These are phyloP conservation scores for Chelonus insularis DNA, from an alignment of 1,140 invertebrate genomes.

Conservation along the genomic window DNA sequence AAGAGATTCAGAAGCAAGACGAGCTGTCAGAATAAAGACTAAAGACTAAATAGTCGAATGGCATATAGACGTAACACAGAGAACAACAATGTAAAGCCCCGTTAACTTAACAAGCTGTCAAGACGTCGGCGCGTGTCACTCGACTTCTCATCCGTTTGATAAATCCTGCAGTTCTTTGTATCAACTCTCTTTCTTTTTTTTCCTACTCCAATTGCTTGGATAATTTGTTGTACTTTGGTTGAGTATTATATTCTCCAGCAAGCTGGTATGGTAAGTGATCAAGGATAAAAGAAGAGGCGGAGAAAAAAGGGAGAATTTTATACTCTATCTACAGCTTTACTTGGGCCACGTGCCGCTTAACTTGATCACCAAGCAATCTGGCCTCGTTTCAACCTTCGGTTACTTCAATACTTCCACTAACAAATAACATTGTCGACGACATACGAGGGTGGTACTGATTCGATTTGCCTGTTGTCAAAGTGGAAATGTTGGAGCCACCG, in stretches of 20 bases:
- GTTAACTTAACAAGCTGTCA: constrained; percentile 40
- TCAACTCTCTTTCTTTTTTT: constrained; percentile 5
- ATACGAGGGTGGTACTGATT: constrained; percentile 51
- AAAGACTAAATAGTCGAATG: constrained; percentile 5
- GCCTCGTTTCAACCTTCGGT: constrained; percentile 60
- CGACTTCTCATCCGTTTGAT: constrained; percentile 33
- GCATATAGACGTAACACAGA: constrained; percentile 1
- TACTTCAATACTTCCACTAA: constrained; percentile 58
- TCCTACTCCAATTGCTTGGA: neutral
- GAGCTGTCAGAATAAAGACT: neutral
- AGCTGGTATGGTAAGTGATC: neutral
- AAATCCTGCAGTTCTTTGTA: constrained; percentile 19
- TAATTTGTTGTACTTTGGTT: neutral
- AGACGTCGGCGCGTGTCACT: constrained; percentile 40
- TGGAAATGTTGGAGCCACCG: constrained; percentile 27
- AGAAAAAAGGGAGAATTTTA: neutral
- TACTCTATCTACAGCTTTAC: neutral
- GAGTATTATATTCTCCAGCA: neutral
- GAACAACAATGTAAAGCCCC: neutral
- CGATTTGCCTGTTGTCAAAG: constrained; percentile 49
- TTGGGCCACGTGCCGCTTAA: constrained; percentile 59
- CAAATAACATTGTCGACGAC: constrained; percentile 58
- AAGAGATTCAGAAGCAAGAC: neutral
- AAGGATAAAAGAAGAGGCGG: neutral
- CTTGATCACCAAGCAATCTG: constrained; percentile 61